Evolutionary conservation across 1,140 invertebrate genomes (phyloP).

Genomic region (Pseudoatta argentina): DNA sequence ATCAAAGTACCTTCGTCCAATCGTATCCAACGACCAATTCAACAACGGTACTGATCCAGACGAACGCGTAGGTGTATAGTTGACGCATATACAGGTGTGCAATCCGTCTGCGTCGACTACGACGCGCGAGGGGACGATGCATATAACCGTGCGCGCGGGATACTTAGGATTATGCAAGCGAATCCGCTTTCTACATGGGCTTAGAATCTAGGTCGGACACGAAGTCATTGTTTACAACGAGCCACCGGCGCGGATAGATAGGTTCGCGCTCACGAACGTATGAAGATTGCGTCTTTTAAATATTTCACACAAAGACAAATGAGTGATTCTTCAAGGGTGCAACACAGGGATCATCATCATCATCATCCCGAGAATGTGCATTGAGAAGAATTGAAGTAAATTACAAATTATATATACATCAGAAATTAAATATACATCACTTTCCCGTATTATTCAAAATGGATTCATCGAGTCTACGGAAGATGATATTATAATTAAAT

Average conservation of each 20-base stretch:
- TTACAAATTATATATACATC: not conserved
- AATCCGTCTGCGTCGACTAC: conserved; percentile 43
- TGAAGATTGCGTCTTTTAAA: conserved; percentile 32
- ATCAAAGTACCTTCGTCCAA: not conserved
- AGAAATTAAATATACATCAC: not conserved
- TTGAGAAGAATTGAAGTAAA: not conserved
- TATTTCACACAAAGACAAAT: not conserved
- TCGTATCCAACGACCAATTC: conserved; percentile 5
- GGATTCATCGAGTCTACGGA: not conserved
- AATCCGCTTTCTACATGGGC: conserved; percentile 81
- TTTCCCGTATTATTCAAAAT: not conserved
- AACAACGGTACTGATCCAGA: conserved; percentile 12
- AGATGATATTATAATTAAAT: conserved; percentile 8
- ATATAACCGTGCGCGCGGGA: conserved; percentile 48
- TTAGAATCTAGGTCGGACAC: conserved; percentile 82
- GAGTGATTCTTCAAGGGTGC: not conserved
- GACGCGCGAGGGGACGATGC: conserved; percentile 52
- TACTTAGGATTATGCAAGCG: conserved; percentile 79
- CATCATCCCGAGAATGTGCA: not conserved
- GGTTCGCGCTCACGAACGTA: conserved; percentile 54
- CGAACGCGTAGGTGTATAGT: conserved; percentile 17
- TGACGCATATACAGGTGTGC: conserved; percentile 62
- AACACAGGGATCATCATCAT: not conserved
- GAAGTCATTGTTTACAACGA: conserved; percentile 81
- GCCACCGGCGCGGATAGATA: conserved; percentile 71